phyloP scores from a whole-genome alignment of 2,113 vertebrate species.

The Nipponia nippon region DNA sequence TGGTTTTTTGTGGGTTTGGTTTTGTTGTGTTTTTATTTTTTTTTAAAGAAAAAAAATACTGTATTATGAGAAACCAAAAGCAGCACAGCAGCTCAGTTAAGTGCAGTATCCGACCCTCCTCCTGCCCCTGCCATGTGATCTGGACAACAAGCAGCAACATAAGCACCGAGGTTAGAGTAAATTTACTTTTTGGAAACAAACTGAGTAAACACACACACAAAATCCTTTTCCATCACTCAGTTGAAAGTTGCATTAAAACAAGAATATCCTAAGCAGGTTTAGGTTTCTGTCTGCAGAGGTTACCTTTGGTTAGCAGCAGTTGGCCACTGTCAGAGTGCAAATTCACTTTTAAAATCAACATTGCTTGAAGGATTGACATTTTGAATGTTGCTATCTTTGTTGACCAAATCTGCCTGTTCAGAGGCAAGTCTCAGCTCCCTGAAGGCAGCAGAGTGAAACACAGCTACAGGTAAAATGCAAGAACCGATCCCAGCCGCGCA shows the following conservation, averaged over 20 bases:
- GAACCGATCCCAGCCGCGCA: background rate
- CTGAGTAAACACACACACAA: background rate
- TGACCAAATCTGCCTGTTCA: background rate
- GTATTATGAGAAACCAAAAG: background rate
- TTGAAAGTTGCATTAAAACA: background rate
- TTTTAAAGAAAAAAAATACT: background rate
- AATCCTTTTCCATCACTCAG: background rate
- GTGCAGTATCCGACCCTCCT: background rate
- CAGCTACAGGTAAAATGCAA: background rate
- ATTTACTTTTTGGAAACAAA: conserved; percentile 34
- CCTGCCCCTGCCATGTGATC: background rate
- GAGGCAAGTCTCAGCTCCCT: background rate
- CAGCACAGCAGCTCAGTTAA: background rate
- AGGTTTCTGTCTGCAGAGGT: background rate
- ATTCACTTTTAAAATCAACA: background rate
- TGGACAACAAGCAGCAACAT: background rate
- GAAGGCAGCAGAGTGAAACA: background rate
- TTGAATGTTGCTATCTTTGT: background rate
- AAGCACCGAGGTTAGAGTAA: background rate
- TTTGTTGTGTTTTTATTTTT: too few species aligned
- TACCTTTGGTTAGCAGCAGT: background rate
- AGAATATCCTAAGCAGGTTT: background rate
- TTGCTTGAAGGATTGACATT: background rate
- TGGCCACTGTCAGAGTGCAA: background rate
- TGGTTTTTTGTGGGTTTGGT: too few species aligned